phyloP scores from a whole-genome alignment of 2,888 invertebrate species.

The Willowsia nigromaculata region DNA sequence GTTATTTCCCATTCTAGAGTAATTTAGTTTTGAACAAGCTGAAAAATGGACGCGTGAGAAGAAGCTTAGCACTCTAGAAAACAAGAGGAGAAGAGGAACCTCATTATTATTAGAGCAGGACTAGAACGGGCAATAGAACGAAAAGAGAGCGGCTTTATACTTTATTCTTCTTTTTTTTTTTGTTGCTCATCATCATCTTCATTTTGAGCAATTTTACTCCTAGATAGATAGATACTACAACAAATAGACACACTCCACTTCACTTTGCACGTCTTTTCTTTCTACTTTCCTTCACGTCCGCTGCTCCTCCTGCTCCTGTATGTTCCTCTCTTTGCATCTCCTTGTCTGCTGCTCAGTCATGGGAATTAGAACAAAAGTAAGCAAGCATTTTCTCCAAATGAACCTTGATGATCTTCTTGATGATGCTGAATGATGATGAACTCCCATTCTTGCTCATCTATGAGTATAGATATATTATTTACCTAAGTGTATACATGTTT shows the following conservation, averaged over 20 bases:
- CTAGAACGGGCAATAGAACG: background rate
- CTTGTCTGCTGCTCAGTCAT: slow-evolving; percentile 38
- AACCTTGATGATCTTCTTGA: slow-evolving; percentile 69
- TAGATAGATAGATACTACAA: background rate
- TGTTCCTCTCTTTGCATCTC: background rate
- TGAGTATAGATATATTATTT: background rate
- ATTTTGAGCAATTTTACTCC: slow-evolving; percentile 36
- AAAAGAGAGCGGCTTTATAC: slow-evolving; percentile 28
- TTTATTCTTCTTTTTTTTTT: slow-evolving; percentile 13
- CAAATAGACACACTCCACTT: slow-evolving; percentile 33
- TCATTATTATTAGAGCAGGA: slow-evolving; percentile 71
- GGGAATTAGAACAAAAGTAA: slow-evolving; percentile 58
- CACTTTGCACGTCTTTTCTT: slow-evolving; percentile 30
- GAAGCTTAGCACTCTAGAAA: slow-evolving; percentile 60
- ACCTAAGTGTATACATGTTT: background rate
- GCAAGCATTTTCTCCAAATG: slow-evolving; percentile 65
- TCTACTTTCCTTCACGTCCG: slow-evolving; percentile 20
- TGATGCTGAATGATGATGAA: slow-evolving; percentile 60
- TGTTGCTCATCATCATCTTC: slow-evolving; percentile 64
- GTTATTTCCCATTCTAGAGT: slow-evolving; percentile 1
- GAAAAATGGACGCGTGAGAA: slow-evolving; percentile 64
- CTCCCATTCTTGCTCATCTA: slow-evolving; percentile 29
- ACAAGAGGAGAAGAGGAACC: slow-evolving; percentile 59
- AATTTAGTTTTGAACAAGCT: slow-evolving; percentile 61
- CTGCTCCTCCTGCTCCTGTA: slow-evolving; percentile 1